phyloP scores from a whole-genome alignment of 2,888 invertebrate species.

The Andrena flavipes region DNA sequence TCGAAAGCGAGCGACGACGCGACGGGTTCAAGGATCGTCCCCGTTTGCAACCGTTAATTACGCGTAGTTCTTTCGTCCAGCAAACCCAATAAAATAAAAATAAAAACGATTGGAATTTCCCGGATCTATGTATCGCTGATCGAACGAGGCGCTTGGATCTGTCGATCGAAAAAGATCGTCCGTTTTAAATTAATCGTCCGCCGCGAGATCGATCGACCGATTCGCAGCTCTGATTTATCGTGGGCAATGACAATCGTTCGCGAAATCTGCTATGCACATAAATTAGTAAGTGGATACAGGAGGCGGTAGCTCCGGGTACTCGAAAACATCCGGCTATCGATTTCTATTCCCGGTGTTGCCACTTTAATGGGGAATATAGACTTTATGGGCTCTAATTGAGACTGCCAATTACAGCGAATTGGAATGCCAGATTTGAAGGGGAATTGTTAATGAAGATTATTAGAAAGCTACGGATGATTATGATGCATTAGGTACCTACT shows the following conservation, averaged over 20 bases:
- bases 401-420: too few species aligned
- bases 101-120: too few species aligned
- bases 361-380: background rate
- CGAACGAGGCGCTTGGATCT: too few species aligned
- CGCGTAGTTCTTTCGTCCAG: slow-evolving; percentile 1
- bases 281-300: slow-evolving; percentile 9
- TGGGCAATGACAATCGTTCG: slow-evolving; percentile 6
- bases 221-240: background rate
- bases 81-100: background rate
- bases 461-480: too few species aligned
- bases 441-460: too few species aligned
- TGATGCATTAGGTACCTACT: too few species aligned
- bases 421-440: too few species aligned
- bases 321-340: slow-evolving; percentile 43
- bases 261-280: slow-evolving; percentile 22
- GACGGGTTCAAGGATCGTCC: slow-evolving; percentile 18
- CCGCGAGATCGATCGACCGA: background rate
- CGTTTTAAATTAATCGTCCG: background rate
- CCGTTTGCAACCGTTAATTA: slow-evolving; percentile 6
- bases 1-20: slow-evolving; percentile 14
- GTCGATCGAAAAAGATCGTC: background rate
- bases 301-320: slow-evolving; percentile 15
- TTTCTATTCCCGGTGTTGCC: background rate
- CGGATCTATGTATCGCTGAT: too few species aligned
- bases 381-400: too few species aligned